phyloP scores from a whole-genome alignment of 2,888 invertebrate species.

The Acrocyrtus sp. region DNA sequence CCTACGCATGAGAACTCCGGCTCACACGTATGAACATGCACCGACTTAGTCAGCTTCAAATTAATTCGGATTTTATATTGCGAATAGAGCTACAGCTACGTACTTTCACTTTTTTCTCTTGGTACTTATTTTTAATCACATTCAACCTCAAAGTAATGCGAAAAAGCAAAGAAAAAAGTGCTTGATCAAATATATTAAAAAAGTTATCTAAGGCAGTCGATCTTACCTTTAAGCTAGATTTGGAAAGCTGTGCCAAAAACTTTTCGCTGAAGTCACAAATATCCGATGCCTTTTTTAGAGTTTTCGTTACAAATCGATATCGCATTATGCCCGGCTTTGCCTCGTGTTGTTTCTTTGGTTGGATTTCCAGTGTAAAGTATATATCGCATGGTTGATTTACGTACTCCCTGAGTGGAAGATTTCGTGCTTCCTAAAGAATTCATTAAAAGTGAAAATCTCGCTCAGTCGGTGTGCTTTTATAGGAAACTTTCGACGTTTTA shows the following conservation, averaged over 20 bases:
- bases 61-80: too few species aligned
- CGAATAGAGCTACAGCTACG: too few species aligned
- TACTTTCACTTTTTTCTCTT: neutral
- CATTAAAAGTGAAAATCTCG: too few species aligned
- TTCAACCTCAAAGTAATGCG: too few species aligned
- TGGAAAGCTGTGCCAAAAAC: slow-evolving; percentile 61
- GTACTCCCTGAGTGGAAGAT: slow-evolving; percentile 68
- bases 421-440: slow-evolving; percentile 67
- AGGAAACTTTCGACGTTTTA: too few species aligned
- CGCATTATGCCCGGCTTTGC: slow-evolving; percentile 59
- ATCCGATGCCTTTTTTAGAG: slow-evolving; percentile 59
- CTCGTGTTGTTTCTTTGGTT: slow-evolving; percentile 54
- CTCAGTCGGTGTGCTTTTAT: too few species aligned
- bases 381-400: slow-evolving; percentile 65
- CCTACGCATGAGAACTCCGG: too few species aligned
- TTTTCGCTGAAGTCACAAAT: slow-evolving; percentile 62
- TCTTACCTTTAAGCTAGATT: slow-evolving; percentile 60
- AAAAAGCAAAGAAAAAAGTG: too few species aligned
- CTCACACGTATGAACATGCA: too few species aligned
- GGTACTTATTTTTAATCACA: too few species aligned
- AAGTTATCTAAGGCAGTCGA: neutral
- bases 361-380: slow-evolving; percentile 61
- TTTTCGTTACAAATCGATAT: slow-evolving; percentile 62
- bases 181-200: too few species aligned
- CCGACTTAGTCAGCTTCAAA: too few species aligned